phyloP scores from a whole-genome alignment of 1,140 invertebrate genomes.

The Cydia fagiglandana region DNA sequence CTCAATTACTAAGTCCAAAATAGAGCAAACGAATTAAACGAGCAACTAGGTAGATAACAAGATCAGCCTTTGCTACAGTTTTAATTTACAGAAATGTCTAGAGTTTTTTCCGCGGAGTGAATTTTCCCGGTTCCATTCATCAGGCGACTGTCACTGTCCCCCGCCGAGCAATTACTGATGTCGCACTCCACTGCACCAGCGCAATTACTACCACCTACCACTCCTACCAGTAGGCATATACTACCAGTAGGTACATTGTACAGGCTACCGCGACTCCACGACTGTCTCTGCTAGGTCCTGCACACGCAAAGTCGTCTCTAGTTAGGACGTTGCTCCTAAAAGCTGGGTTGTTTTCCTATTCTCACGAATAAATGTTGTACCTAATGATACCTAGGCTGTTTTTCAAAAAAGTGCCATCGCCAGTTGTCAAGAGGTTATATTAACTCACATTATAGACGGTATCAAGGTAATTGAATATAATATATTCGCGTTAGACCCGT shows the following conservation, averaged over 20 bases:
- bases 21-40: constrained; percentile 33
- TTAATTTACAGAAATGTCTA: constrained; percentile 60
- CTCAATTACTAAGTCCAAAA: constrained; percentile 32
- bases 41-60: constrained; percentile 40
- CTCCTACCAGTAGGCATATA: not conserved
- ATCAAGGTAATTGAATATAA: too few species aligned
- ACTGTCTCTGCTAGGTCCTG: not conserved
- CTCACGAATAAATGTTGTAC: too few species aligned
- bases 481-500: too few species aligned
- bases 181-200: constrained; percentile 55
- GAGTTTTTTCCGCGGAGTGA: constrained; percentile 55
- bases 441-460: too few species aligned
- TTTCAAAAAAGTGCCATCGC: too few species aligned
- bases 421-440: too few species aligned
- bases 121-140: constrained; percentile 64
- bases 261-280: constrained; percentile 12
- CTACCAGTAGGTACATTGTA: not conserved
- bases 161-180: constrained; percentile 65
- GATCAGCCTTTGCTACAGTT: constrained; percentile 47
- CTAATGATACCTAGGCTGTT: too few species aligned
- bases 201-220: constrained; percentile 56
- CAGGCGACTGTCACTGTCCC: constrained; percentile 56
- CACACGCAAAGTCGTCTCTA: not conserved
- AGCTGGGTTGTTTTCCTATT: too few species aligned
- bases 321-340: not conserved